These are phyloP conservation scores for Pogonognathellus flavescens DNA, from an alignment of 1,140 invertebrate species.

Conservation along the genomic window DNA sequence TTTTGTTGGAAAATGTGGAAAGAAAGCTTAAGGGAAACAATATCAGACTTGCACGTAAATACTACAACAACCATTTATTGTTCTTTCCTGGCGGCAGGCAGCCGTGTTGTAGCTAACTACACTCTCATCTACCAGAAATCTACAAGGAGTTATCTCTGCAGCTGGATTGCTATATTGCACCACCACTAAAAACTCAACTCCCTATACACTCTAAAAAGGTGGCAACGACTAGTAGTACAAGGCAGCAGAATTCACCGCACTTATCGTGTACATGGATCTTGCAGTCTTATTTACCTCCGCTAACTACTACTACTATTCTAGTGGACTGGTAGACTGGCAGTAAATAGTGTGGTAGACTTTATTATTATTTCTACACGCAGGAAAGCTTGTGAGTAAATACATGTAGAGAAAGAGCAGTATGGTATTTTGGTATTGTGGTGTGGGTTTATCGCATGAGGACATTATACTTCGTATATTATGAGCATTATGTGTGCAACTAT, in stretches of 20 bases:
- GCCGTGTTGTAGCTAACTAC: background rate
- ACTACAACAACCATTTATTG: conserved; percentile 14
- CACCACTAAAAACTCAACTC: background rate
- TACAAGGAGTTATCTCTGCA: background rate
- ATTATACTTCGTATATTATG: background rate
- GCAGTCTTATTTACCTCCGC: no score
- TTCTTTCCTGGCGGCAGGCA: background rate
- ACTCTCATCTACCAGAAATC: background rate
- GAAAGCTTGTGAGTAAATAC: no score
- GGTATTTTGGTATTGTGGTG: background rate
- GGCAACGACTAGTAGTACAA: background rate
- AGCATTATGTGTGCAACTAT: conserved; percentile 12
- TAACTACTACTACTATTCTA: no score
- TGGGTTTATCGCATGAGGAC: background rate
- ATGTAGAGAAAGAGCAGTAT: no score
- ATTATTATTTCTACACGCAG: no score
- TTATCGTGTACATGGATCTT: no score
- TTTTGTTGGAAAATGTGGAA: background rate
- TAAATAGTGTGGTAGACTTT: no score
- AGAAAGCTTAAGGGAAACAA: conserved; percentile 7
- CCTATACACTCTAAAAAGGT: background rate
- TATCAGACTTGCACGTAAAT: conserved; percentile 2
- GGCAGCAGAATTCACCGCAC: background rate
- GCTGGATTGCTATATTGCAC: background rate
- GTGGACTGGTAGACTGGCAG: no score